A percentile compares a stretch with the other conserved stretches of the same genome.
Conservation (phyloP, 1,140 invertebrate genomes). For the Ceratina calcarata region DNA sequence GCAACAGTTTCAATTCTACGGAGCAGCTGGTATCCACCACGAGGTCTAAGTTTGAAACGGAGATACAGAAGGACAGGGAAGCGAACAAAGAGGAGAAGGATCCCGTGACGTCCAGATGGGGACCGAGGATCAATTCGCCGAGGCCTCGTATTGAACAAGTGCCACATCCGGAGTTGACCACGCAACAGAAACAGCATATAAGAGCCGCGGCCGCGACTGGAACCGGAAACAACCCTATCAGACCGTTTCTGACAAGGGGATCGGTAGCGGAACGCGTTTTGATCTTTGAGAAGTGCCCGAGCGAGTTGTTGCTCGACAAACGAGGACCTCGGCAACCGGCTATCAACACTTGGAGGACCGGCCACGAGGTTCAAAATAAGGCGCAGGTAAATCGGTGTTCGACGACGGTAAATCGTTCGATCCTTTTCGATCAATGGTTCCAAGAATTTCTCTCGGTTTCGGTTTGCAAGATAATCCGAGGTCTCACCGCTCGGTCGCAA, state of each 20-base stretch:
- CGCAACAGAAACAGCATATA: conserved; percentile 84
- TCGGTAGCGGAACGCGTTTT: conserved; percentile 95
- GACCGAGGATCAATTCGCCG: conserved; percentile 71
- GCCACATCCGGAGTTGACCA: conserved; percentile 86
- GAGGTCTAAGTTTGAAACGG: conserved; percentile 71
- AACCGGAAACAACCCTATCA: conserved; percentile 83
- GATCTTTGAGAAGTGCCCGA: conserved; percentile 95
- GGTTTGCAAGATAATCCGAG: too few relatives aligned
- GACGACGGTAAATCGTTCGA: background rate
- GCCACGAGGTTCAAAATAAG: conserved; percentile 85
- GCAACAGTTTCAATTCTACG: conserved; percentile 43
- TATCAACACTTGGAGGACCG: conserved; percentile 83
- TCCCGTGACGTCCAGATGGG: conserved; percentile 76
- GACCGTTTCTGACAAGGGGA: conserved; percentile 92
- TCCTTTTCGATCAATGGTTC: background rate
- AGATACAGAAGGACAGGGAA: conserved; percentile 56
- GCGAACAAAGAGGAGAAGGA: conserved; percentile 78
- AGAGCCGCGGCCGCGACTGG: conserved; percentile 75
- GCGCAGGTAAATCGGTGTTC: conserved; percentile 82
- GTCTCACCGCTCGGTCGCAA: too few relatives aligned
- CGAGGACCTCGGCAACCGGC: conserved; percentile 81
- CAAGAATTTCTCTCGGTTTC: background rate
- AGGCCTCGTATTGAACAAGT: conserved; percentile 79
- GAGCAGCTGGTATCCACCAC: conserved; percentile 70
- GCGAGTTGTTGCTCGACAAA: conserved; percentile 87